Base-by-base conservation (phyloP, 2,888 invertebrate species). In the Mycalesis mineus region DNA sequence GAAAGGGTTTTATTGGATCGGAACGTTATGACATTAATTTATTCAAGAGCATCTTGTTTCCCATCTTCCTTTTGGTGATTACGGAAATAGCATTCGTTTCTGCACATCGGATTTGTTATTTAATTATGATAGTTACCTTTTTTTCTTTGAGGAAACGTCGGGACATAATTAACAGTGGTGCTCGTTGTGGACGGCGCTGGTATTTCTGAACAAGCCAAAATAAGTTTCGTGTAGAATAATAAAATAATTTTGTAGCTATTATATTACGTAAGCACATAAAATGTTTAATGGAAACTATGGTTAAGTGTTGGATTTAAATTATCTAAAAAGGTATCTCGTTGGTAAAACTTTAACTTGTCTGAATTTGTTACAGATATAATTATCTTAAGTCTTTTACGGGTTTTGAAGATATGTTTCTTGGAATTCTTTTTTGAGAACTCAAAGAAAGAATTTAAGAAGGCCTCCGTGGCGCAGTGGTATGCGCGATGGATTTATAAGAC, bases 161-260 rank as follows among this genome's bases (percentile, higher is more conserved):
- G 90, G 31, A 91, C 87, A 71, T 91, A 91, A 74, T 88, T 89
- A 44, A 90, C 82, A 47, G 88, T 85, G 33, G 91, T 91, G 61
- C 91, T 91, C 37, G 92, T 92, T 62, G 95, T 95, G 31, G 95
- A 95, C 36, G 96, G 96, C 22, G 95, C 94, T 44, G 96, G 95
- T 83, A 96, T 95, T 92, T 96, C 96, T 96, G 91, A 36, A 77
- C 88, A 70, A 71, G 60, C 66, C 36, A 51, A 55, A 63, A 52
- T 57, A 60, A 40, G 55, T 48, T 37, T 49, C 47, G 45, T 57
- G 5, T 5, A 22, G 22, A 22, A 22, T 22, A 22, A 22, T 22
- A 5, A 22, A 22, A 22, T 22, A 22, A 22, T 22, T 2, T 7
- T 6, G 1, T 33, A 33, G 33, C 7, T 9, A 33, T 33, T 33